Conservation (phyloP, 2,113 vertebrate species). For the Synchiropus splendidus region DNA sequence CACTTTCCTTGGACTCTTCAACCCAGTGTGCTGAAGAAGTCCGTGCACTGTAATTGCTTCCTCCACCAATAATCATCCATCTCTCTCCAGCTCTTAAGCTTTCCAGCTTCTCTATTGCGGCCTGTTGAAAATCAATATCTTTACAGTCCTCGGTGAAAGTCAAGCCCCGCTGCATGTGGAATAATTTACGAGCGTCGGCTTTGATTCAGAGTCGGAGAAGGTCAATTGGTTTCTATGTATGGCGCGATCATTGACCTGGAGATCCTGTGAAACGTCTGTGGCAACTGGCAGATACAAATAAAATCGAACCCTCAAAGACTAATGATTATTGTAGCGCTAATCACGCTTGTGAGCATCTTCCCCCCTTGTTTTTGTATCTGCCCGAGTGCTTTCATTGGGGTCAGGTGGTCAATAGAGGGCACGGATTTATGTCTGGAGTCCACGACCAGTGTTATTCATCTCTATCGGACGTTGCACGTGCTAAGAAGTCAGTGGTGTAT, state of each 20-base stretch:
- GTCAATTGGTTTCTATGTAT: conserved; percentile 39
- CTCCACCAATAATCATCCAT: neutral
- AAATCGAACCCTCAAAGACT: neutral
- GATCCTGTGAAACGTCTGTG: conserved; percentile 20
- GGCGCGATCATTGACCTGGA: conserved; percentile 31
- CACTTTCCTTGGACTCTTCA: no score
- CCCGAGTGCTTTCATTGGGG: no score
- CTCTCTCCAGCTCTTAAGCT: conserved; percentile 3
- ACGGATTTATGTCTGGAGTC: no score
- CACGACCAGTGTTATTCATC: no score
- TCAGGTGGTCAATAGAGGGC: no score
- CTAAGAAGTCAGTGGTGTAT: no score
- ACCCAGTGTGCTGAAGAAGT: neutral
- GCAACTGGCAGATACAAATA: conserved; percentile 24
- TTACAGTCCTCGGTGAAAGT: conserved; percentile 19
- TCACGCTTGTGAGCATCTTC: no score
- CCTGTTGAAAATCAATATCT: conserved; percentile 26
- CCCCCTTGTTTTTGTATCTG: no score
- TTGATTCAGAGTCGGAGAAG: conserved; percentile 41
- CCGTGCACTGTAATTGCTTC: neutral
- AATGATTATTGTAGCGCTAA: no score
- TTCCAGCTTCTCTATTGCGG: conserved; percentile 11
- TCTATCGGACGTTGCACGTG: no score
- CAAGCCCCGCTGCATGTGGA: conserved; percentile 23
- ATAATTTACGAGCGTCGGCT: conserved; percentile 33